phyloP scores from a whole-genome alignment of 1,140 invertebrate genomes.

The Tetramorium parvispinum region DNA sequence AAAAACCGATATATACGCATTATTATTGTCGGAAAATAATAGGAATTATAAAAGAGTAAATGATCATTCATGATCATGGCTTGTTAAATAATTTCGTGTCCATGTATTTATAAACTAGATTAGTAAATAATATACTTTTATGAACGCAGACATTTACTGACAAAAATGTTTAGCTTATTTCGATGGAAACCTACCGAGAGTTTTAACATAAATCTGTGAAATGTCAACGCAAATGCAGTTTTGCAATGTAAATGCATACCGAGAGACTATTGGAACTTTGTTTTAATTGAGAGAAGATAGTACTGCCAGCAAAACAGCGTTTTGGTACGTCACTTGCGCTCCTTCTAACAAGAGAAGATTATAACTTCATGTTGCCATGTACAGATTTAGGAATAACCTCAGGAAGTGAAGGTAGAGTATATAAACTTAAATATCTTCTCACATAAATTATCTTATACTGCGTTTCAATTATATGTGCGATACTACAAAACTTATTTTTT shows the following conservation, averaged over 20 bases:
- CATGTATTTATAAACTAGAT: conserved; percentile 70
- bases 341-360: conserved; percentile 25
- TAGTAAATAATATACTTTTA: conserved; percentile 65
- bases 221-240: conserved; percentile 60
- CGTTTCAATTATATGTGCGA: conserved; percentile 76
- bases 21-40: conserved; percentile 57
- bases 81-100: conserved; percentile 66
- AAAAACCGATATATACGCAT: conserved; percentile 60
- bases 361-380: conserved; percentile 47
- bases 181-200: conserved; percentile 45
- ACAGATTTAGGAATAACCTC: conserved; percentile 40
- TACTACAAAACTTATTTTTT: conserved; percentile 83
- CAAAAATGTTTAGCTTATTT: conserved; percentile 60
- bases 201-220: conserved; percentile 66
- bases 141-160: conserved; percentile 60
- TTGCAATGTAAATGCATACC: conserved; percentile 64
- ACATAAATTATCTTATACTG: conserved; percentile 79
- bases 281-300: conserved; percentile 50
- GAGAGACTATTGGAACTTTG: conserved; percentile 15
- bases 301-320: conserved; percentile 44
- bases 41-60: conserved; percentile 47
- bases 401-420: conserved; percentile 52
- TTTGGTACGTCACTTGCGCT: conserved; percentile 33
- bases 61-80: conserved; percentile 50
- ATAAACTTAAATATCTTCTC: conserved; percentile 59